Percentiles rank a stretch among this genome's conserved stretches.
Evolutionary conservation across 2,888 invertebrate species (phyloP).

Genomic region (Deilephila porcellus): DNA sequence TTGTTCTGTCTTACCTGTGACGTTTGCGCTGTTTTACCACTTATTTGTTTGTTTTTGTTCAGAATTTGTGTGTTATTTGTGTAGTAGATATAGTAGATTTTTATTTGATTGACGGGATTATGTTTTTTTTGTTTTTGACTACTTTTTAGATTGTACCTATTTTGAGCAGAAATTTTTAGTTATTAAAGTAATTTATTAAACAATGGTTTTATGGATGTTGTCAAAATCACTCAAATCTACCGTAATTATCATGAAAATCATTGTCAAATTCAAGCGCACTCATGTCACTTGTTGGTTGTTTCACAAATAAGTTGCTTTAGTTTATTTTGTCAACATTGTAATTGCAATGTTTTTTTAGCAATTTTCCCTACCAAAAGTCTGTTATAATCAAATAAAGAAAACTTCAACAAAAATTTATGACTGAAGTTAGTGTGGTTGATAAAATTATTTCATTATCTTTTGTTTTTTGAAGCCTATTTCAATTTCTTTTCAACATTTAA

Average conservation of each 20-base stretch:
- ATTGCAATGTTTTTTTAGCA: not conserved
- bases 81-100: too few species aligned
- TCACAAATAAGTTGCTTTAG: not conserved
- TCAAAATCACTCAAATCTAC: too few species aligned
- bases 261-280: too few species aligned
- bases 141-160: too few species aligned
- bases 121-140: too few species aligned
- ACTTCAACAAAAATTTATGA: not conserved
- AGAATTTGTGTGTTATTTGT: too few species aligned
- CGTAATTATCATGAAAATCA: too few species aligned
- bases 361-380: not conserved
- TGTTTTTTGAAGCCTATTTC: conserved; percentile 1
- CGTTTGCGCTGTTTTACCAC: not conserved
- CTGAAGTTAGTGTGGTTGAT: not conserved
- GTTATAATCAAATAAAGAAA: conserved; percentile 2
- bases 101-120: too few species aligned
- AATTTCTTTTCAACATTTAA: not conserved
- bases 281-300: too few species aligned
- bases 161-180: too few species aligned
- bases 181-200: too few species aligned
- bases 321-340: not conserved
- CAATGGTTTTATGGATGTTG: too few species aligned
- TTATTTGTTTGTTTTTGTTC: not conserved
- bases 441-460: not conserved
- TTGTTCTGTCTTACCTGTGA: conserved; percentile 28